phyloP scores from a whole-genome alignment of 2,797 vertebrate genomes.

The Notolabrus celidotus region DNA sequence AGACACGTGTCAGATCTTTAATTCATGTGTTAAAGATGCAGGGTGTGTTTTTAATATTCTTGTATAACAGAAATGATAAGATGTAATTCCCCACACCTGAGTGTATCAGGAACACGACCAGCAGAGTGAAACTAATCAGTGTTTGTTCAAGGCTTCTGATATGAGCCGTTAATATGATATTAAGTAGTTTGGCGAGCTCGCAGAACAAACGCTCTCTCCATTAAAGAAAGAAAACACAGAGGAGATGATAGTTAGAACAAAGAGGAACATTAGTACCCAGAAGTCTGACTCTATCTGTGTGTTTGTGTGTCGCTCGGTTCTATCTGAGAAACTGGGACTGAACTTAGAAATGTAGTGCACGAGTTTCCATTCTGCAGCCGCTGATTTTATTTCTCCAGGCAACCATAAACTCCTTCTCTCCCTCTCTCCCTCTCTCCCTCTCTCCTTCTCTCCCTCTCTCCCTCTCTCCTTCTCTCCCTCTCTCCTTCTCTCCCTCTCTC shows the following conservation, averaged over 20 bases:
- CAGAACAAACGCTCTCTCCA: background rate
- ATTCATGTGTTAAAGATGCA: background rate
- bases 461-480: no score
- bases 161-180: background rate
- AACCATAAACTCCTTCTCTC: background rate
- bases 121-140: no score
- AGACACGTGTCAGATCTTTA: no score
- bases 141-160: background rate
- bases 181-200: background rate
- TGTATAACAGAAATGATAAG: background rate
- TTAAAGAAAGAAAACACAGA: background rate
- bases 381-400: constrained; percentile 17
- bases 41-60: background rate
- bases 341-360: background rate
- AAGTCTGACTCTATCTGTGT: background rate
- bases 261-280: constrained; percentile 21
- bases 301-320: constrained; percentile 20
- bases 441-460: background rate
- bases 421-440: background rate
- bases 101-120: background rate
- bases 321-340: constrained; percentile 37
- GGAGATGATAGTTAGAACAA: constrained; percentile 21
- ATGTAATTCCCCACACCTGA: background rate
- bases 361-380: constrained; percentile 30
- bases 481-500: background rate